Evolutionary conservation across 2,113 vertebrate species (phyloP).

Genomic region (Rynchops niger): DNA sequence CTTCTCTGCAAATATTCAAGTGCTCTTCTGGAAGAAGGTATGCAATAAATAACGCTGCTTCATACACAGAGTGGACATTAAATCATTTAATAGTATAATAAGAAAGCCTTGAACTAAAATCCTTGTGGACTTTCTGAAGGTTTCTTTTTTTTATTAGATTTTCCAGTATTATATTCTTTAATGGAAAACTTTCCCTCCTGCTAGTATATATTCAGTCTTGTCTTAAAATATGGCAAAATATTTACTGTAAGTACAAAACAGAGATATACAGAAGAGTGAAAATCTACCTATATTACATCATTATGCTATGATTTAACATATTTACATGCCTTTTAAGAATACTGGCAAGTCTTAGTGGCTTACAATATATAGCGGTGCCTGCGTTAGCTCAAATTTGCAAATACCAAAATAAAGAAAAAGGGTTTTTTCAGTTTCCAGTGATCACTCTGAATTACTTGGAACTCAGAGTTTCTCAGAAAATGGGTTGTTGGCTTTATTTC

Average conservation of each 20-base stretch:
- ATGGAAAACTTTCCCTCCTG: neutral
- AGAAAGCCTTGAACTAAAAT: constrained; percentile 20
- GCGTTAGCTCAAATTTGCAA: neutral
- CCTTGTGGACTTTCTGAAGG: neutral
- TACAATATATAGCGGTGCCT: neutral
- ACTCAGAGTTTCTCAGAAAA: neutral
- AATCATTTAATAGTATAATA: constrained; percentile 34
- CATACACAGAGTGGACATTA: constrained; percentile 12
- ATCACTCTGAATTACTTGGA: neutral
- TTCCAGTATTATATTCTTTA: neutral
- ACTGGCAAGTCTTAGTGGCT: neutral
- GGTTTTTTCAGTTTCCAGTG: neutral
- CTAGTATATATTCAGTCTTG: neutral
- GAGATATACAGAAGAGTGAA: neutral
- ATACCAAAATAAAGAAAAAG: neutral
- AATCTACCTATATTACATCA: neutral
- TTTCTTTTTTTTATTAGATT: neutral
- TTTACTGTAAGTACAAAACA: neutral
- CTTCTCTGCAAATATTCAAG: constrained; percentile 31
- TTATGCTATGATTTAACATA: neutral
- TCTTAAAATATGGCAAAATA: neutral
- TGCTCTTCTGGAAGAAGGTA: constrained; percentile 34
- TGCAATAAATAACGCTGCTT: constrained; percentile 42
- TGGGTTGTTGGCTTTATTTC: neutral
- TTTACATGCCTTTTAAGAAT: neutral